Conservation (phyloP, 2,113 vertebrate genomes). For the Pelusios castaneus region DNA sequence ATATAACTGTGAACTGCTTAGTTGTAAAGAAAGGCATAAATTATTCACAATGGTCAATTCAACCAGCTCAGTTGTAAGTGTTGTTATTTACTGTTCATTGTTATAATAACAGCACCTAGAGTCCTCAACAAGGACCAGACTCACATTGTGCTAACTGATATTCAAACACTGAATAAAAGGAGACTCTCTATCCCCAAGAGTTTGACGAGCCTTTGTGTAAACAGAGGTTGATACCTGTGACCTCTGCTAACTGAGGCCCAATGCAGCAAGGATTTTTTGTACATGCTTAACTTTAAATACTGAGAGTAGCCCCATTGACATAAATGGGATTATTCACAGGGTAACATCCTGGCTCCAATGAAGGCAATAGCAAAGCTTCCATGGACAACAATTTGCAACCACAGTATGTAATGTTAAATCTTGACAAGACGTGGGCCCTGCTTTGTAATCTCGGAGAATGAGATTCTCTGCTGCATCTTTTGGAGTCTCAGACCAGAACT, state of each 20-base stretch:
- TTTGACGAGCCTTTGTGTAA: neutral
- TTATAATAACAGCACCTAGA: neutral
- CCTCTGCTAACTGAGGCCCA: neutral
- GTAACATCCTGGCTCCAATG: neutral
- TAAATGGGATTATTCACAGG: neutral
- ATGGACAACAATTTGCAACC: neutral
- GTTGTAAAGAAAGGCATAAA: neutral
- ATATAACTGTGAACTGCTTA: neutral
- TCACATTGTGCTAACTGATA: neutral
- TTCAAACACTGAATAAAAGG: neutral
- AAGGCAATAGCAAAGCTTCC: neutral
- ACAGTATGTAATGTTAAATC: neutral
- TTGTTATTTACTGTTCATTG: neutral
- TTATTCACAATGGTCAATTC: neutral
- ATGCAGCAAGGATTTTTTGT: neutral
- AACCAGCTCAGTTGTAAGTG: neutral
- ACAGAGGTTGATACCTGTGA: neutral
- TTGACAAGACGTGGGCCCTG: neutral
- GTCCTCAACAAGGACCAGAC: neutral
- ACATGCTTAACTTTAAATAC: neutral
- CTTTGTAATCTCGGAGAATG: neutral
- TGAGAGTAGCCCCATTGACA: neutral
- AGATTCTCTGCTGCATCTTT: neutral
- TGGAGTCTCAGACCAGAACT: neutral
- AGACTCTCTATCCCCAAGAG: neutral